Percentiles rank a stretch among this genome's conserved stretches.
phyloP scores from a whole-genome alignment of 2,888 invertebrate species.

The Drosophila niveifrons region DNA sequence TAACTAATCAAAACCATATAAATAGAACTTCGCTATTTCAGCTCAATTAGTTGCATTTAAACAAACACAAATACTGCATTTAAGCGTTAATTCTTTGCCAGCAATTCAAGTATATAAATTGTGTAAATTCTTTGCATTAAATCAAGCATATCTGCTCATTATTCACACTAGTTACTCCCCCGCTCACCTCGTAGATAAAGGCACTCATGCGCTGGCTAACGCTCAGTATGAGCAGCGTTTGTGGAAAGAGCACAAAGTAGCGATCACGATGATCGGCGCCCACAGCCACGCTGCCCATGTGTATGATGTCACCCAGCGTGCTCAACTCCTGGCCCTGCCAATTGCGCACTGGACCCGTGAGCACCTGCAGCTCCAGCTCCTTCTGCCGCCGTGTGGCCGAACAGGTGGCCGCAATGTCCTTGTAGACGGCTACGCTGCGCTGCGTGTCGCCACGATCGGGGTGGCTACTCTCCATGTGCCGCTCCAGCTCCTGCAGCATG shows the following conservation, averaged over 20 bases:
- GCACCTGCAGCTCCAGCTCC: conserved; percentile 97
- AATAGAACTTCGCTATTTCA: no score
- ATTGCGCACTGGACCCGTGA: conserved; percentile 96
- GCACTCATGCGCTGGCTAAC: conserved; percentile 97
- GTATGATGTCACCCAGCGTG: conserved; percentile 90
- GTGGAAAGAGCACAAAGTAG: conserved; percentile 96
- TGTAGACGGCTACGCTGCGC: conserved; percentile 96
- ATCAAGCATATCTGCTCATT: background rate
- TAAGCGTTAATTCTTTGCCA: no score
- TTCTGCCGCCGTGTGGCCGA: conserved; percentile 95
- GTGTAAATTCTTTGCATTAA: background rate
- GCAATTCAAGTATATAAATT: background rate
- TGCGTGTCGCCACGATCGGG: conserved; percentile 98
- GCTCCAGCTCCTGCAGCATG: conserved; percentile 96
- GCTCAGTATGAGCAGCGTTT: conserved; percentile 94
- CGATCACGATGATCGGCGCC: conserved; percentile 94
- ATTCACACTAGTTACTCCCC: no score
- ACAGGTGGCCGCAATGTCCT: conserved; percentile 96
- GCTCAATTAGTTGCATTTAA: no score
- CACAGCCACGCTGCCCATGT: conserved; percentile 96
- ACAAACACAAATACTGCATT: no score
- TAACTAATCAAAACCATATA: no score
- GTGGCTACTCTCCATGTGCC: conserved; percentile 98
- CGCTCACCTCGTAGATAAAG: conserved; percentile 95
- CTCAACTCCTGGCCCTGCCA: conserved; percentile 95